A percentile compares a stretch with the other conserved stretches of the same genome.
Evolutionary conservation across 2,888 invertebrate species (phyloP).

Genomic region (Apeira syringaria): DNA sequence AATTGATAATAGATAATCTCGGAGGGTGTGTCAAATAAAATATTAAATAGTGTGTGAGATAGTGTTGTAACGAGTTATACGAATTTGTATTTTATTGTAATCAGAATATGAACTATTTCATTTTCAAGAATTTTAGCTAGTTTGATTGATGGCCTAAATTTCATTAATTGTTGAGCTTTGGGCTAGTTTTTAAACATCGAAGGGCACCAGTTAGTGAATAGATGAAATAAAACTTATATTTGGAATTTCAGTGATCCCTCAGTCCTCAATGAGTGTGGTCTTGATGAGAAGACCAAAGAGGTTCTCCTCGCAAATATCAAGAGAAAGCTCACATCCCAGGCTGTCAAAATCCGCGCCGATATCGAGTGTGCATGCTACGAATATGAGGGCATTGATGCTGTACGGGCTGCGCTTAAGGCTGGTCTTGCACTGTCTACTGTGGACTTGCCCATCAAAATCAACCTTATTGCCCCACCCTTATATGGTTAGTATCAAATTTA

Average conservation of each 20-base stretch:
- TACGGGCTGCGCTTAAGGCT: slow-evolving; percentile 94
- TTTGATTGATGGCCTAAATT: too few species aligned
- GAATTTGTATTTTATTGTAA: too few species aligned
- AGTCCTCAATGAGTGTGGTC: slow-evolving; percentile 96
- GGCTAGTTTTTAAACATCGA: too few species aligned
- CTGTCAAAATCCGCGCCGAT: slow-evolving; percentile 73
- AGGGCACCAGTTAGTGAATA: too few species aligned
- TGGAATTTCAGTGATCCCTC: slow-evolving; percentile 94
- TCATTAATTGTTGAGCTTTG: too few species aligned
- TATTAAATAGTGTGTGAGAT: too few species aligned
- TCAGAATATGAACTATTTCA: too few species aligned
- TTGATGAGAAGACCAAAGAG: slow-evolving; percentile 96
- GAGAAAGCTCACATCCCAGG: slow-evolving; percentile 96
- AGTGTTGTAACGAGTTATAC: too few species aligned
- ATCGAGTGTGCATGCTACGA: slow-evolving; percentile 81
- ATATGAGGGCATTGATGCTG: slow-evolving; percentile 99
- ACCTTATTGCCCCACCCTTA: slow-evolving; percentile 98
- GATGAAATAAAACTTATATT: too few species aligned
- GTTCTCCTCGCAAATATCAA: slow-evolving; percentile 97
- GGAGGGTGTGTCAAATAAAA: background rate
- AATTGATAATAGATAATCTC: too few species aligned
- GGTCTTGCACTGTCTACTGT: slow-evolving; percentile 96
- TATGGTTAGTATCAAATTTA: slow-evolving; percentile 91
- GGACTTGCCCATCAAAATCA: slow-evolving; percentile 98
- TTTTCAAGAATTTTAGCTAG: too few species aligned